Evolutionary conservation across 2,888 invertebrate species (phyloP), one percentile per base, ranked within the genome.

Genomic region (Agrilus mali): DNA sequence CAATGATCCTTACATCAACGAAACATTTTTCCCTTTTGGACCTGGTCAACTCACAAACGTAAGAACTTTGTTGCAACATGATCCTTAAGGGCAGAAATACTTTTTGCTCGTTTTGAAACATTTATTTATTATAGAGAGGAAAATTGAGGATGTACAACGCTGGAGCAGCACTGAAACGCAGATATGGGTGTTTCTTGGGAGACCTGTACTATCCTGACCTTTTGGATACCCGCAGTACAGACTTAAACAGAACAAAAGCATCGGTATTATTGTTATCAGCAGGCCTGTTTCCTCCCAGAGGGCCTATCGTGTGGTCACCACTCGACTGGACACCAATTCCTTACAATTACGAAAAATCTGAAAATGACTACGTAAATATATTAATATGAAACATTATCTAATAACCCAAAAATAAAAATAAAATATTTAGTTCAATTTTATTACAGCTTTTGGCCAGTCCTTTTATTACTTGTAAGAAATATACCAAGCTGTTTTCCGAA

Each of bases 11-110:
- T 70, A 80, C 50, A 65, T 64, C 31, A 74, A 82, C 56, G 71
- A 77, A 53, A 71, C 73, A 12, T 75, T 75, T 61, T 78, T 77
- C 69, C 84, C 85, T 12, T 78, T 75, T 53, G 86, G 86, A 39
- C 80, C 78, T 71, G 85, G 83, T 42, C 83, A 86, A 61, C 66
- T 88, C 39, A 85, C 86, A 39, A 78, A 76, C 64, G 86, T 83
- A 68, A 71, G 69, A n/a, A n/a, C n/a, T n/a, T n/a, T n/a, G n/a
- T n/a, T n/a, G n/a, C n/a, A n/a, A n/a, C n/a, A n/a, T n/a, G n/a
- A n/a, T n/a, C n/a, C n/a, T n/a, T n/a, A n/a, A n/a, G n/a, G n/a
- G n/a, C n/a, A n/a, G n/a, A n/a, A n/a, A n/a, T n/a, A n/a, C n/a
- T n/a, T n/a, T n/a, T n/a, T n/a, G n/a, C n/a, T n/a, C n/a, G n/a